phyloP scores from a whole-genome alignment of 2,113 vertebrate species.

The Circaetus gallicus region DNA sequence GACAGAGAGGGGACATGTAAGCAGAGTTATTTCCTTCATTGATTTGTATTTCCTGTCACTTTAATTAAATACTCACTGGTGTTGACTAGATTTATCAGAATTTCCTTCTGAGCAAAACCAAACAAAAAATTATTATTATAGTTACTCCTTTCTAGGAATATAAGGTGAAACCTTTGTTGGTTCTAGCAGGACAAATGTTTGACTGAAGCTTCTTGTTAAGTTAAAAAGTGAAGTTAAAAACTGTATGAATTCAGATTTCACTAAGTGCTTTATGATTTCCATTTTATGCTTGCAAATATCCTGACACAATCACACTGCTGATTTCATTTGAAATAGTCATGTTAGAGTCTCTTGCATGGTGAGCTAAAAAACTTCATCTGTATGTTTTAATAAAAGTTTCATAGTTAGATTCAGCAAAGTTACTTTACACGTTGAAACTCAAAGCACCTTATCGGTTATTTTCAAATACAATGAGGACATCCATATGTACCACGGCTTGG shows the following conservation, averaged over 20 bases:
- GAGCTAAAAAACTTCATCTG: background rate
- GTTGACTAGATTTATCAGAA: background rate
- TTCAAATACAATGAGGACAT: background rate
- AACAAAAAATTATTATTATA: background rate
- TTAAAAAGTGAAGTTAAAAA: background rate
- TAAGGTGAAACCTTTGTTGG: background rate
- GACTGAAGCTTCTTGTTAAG: background rate
- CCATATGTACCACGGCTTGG: background rate
- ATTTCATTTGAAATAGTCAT: background rate
- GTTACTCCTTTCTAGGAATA: background rate
- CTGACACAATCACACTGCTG: background rate
- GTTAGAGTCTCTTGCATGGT: background rate
- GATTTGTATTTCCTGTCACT: slow-evolving; percentile 31
- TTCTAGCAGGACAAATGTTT: background rate
- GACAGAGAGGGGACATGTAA: background rate
- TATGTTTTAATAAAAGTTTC: background rate
- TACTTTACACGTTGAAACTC: background rate
- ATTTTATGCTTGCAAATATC: background rate
- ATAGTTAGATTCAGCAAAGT: background rate
- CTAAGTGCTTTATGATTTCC: background rate
- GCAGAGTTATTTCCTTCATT: background rate
- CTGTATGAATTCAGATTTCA: background rate
- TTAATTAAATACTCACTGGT: background rate
- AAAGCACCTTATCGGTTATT: background rate
- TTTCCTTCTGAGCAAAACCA: background rate